A percentile compares a stretch with the other conserved stretches of the same genome.
These are phyloP conservation scores for Lithobius niger DNA, from an alignment of 1,140 invertebrate genomes.

Conservation along the genomic window DNA sequence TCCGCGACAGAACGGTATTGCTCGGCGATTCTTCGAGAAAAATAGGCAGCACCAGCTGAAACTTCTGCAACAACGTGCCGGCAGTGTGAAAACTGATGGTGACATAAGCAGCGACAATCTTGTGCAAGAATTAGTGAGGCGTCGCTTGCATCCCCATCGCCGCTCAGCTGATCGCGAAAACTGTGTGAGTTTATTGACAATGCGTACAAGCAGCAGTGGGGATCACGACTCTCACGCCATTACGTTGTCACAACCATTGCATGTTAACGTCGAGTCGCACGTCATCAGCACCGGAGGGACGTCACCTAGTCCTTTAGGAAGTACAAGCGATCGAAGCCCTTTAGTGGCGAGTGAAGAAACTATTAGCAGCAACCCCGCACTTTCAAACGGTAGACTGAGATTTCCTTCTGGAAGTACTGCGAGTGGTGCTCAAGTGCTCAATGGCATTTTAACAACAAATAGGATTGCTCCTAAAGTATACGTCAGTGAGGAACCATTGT, in stretches of 20 bases:
- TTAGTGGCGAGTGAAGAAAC: not conserved
- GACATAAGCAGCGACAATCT: not conserved
- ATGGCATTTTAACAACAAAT: too few species aligned
- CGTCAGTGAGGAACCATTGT: too few species aligned
- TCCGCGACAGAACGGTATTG: slow-evolving; percentile 79
- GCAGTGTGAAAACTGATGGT: not conserved
- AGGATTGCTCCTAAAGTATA: too few species aligned
- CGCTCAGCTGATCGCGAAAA: not conserved
- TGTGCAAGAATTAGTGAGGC: not conserved
- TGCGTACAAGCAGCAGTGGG: not conserved
- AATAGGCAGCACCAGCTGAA: slow-evolving; percentile 26
- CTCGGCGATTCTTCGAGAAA: slow-evolving; percentile 84
- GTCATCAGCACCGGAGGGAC: not conserved
- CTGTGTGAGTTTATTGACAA: not conserved
- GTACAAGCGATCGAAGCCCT: not conserved
- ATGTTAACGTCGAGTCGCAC: not conserved
- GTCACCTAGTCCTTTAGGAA: not conserved
- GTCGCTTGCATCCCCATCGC: not conserved
- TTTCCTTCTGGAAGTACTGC: too few species aligned
- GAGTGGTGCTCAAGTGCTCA: too few species aligned
- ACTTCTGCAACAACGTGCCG: not conserved
- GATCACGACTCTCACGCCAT: not conserved
- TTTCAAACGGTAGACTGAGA: not conserved
- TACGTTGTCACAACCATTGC: not conserved
- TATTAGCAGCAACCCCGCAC: not conserved